Conservation (phyloP, 2,888 invertebrate species). For the Phoenoteleia sp. region DNA sequence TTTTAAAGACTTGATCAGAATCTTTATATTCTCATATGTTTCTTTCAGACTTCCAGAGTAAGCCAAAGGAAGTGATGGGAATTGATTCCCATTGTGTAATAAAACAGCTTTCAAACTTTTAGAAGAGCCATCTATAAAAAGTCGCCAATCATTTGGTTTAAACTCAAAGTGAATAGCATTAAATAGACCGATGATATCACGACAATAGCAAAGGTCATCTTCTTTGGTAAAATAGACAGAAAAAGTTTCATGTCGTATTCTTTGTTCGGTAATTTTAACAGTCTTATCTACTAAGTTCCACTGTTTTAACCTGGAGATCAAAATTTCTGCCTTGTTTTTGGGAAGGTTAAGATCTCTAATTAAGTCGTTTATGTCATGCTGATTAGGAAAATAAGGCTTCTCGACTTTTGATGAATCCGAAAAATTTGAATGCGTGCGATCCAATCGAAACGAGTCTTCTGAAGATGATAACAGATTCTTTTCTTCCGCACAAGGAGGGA, state of each 20-base stretch:
- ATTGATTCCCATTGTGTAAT: slow-evolving; percentile 77
- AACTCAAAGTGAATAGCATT: neutral
- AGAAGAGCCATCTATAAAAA: neutral
- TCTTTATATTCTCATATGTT: neutral
- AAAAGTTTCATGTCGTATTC: neutral
- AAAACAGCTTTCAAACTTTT: slow-evolving; percentile 74
- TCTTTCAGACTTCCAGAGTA: slow-evolving; percentile 77
- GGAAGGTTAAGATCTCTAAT: slow-evolving; percentile 3
- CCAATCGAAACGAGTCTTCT: too few species aligned
- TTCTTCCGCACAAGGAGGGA: too few species aligned
- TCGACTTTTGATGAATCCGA: too few species aligned
- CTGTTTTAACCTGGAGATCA: neutral
- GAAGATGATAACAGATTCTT: too few species aligned
- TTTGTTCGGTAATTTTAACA: neutral
- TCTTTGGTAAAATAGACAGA: neutral
- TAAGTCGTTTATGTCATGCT: neutral
- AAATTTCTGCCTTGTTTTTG: slow-evolving; percentile 7
- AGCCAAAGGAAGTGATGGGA: slow-evolving; percentile 79
- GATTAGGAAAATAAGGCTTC: neutral
- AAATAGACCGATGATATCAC: neutral
- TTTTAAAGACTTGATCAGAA: neutral
- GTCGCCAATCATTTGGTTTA: neutral
- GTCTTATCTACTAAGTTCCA: neutral
- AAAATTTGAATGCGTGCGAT: too few species aligned
- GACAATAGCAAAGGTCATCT: neutral